Conservation (phyloP, 2,113 vertebrate species). For the Patagioenas fasciata region DNA sequence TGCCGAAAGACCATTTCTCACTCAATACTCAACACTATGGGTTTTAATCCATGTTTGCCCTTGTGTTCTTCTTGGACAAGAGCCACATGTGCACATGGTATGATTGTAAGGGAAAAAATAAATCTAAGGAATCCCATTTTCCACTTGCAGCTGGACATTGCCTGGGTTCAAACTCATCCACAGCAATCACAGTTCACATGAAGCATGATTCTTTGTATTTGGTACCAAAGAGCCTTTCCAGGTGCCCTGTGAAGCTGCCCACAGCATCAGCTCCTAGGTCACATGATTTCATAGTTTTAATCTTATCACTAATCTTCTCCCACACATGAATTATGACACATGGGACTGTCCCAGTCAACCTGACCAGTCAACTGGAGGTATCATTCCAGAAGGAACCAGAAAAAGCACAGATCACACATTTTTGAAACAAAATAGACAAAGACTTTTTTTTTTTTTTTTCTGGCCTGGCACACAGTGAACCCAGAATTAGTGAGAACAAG, state of each 20-base stretch:
- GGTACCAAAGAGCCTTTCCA: not conserved
- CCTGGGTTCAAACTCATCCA: not conserved
- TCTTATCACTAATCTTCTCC: not conserved
- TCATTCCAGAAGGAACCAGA: not conserved
- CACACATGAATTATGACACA: not conserved
- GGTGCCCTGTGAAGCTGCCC: not conserved
- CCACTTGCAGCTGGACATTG: not conserved
- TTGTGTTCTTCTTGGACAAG: not conserved
- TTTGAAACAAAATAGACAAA: not conserved
- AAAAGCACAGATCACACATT: not conserved
- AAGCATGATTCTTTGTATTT: not conserved
- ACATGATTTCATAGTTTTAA: not conserved
- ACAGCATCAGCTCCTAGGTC: not conserved
- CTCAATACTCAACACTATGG: not conserved
- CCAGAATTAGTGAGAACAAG: not conserved
- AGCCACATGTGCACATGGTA: fast-evolving
- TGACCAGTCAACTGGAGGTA: not conserved
- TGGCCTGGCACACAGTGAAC: not conserved
- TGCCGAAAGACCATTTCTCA: not conserved
- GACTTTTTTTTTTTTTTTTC: not conserved
- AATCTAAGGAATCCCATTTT: not conserved
- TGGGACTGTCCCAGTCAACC: not conserved
- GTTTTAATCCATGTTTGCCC: not conserved
- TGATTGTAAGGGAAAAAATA: not conserved
- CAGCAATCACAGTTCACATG: not conserved